Conservation (phyloP, 2,888 invertebrate genomes). For the Drosophila neotestacea region DNA sequence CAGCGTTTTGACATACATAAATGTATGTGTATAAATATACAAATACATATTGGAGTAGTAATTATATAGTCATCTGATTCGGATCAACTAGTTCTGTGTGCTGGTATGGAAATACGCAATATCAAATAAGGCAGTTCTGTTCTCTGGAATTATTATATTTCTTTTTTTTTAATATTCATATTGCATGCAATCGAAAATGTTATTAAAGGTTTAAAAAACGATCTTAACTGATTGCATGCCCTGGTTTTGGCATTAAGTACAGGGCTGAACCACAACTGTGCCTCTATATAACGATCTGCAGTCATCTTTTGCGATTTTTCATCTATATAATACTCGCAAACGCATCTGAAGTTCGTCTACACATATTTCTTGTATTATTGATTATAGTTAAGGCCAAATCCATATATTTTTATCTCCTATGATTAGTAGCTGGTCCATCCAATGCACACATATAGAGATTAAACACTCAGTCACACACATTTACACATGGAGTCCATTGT, state of each 20-base stretch:
- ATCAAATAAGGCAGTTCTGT: conserved; percentile 49
- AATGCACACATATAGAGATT: conserved; percentile 5
- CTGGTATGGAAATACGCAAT: conserved; percentile 18
- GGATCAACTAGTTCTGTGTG: conserved; percentile 12
- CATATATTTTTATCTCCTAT: conserved; percentile 1
- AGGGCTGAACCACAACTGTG: conserved; percentile 14
- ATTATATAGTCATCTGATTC: conserved; percentile 22
- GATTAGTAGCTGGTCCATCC: conserved; percentile 14
- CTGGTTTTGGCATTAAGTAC: conserved; percentile 67
- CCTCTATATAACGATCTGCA: conserved; percentile 15
- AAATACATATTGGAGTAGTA: conserved; percentile 11
- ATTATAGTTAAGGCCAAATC: conserved; percentile 25
- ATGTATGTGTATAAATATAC: conserved; percentile 22
- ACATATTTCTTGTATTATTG: neutral
- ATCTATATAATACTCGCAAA: conserved; percentile 75
- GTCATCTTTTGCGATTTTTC: conserved; percentile 68
- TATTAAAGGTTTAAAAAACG: neutral
- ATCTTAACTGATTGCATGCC: conserved; percentile 28
- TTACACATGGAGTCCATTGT: conserved; percentile 50
- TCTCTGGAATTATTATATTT: conserved; percentile 22
- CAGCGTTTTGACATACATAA: conserved; percentile 22
- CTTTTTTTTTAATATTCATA: conserved; percentile 2
- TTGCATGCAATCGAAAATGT: conserved; percentile 25
- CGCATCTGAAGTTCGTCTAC: conserved; percentile 13
- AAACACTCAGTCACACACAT: neutral